Evolutionary conservation across 1,140 invertebrate species (phyloP), one percentile per base, ranked within the genome.

Genomic region (Trigoniulus corallinus): DNA sequence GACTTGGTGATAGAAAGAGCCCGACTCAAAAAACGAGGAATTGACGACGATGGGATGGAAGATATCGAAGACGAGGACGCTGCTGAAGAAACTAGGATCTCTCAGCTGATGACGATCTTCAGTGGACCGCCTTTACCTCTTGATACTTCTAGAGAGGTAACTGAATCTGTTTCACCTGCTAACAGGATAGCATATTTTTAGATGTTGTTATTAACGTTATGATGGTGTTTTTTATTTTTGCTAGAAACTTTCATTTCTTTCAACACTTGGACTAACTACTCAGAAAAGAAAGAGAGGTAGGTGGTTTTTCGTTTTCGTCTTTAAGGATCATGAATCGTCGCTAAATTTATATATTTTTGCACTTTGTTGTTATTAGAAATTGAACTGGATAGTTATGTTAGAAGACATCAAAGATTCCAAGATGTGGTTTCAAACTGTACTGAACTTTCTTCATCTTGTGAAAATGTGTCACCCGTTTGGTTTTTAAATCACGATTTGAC

Each of bases 301-400:
- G 15, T 7, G 15, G 15, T 34, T 7, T 34, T 34, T 34, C 7
- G 29, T 34, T 34, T 34, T 34, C 7, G 29, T 34, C 7, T 34
- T 7, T 7, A 7, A 34, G 15, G 15, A 34, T 15, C 15, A 15
- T 34, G 7, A n/a, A n/a, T n/a, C n/a, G n/a, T n/a, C n/a, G n/a
- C n/a, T n/a, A n/a, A n/a, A n/a, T n/a, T n/a, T n/a, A n/a, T n/a
- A n/a, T n/a, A n/a, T n/a, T n/a, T n/a, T n/a, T n/a, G n/a, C n/a
- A 10, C 34, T 7, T 43, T n/a, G 4, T 20, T 40, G 48, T 51
- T 54, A 23, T 25, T 37, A 57, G 55, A 51, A 12, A 29, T 58
- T 23, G 57, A 58, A 29, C 43, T 58, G 41, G 43, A 57, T 24
- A 57, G 56, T 22, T 57, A 46, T 29, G 46, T 54, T 48, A 47